Evolutionary conservation across 2,888 invertebrate species (phyloP).

Genomic region (Leptinotarsa peninsularis): DNA sequence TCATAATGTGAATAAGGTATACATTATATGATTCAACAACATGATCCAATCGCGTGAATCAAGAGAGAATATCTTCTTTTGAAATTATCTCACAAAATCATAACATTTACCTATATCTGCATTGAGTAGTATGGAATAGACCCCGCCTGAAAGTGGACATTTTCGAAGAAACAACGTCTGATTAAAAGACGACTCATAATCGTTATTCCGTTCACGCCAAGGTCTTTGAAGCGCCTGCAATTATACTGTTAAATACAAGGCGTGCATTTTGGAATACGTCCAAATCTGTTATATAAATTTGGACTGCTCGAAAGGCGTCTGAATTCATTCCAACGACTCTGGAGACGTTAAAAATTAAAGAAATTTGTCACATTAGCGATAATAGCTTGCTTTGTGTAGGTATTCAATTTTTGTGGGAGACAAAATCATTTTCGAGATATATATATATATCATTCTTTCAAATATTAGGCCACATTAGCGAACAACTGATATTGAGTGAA

Average conservation of each 20-base stretch:
- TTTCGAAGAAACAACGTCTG: conserved; percentile 27
- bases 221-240: conserved; percentile 47
- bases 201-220: conserved; percentile 49
- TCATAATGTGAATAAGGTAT: no score
- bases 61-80: no score
- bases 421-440: no score
- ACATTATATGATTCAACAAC: no score
- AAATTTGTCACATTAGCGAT: conserved; percentile 38
- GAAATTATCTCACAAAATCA: no score
- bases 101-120: background rate
- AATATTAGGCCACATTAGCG: no score
- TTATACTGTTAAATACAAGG: conserved; percentile 45
- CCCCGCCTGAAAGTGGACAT: background rate
- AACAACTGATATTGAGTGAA: no score
- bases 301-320: conserved; percentile 23
- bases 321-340: conserved; percentile 33
- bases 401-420: no score
- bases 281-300: conserved; percentile 48
- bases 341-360: conserved; percentile 34
- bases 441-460: no score
- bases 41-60: no score
- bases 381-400: background rate
- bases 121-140: background rate
- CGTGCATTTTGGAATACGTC: conserved; percentile 47
- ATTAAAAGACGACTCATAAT: conserved; percentile 43